Conservation (phyloP, 2,113 vertebrate species). For the Periophthalmus modestus region DNA sequence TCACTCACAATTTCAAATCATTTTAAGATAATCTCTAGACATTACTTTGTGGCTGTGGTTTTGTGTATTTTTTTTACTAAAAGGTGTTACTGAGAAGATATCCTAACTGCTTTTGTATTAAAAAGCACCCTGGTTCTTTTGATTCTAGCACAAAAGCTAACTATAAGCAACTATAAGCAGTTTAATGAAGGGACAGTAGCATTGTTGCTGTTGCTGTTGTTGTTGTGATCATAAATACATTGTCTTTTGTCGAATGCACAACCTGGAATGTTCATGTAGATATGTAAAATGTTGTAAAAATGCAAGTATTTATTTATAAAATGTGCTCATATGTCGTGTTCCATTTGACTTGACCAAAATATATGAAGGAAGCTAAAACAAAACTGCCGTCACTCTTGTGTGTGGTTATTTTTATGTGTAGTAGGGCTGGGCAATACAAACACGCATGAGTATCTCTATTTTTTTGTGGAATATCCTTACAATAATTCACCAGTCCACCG, state of each 20-base stretch:
- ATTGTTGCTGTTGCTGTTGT: neutral
- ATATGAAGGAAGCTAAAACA: neutral
- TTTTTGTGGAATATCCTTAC: too few relatives aligned
- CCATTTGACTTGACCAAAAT: neutral
- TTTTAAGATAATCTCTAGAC: neutral
- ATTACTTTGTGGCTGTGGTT: neutral
- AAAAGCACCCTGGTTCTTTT: neutral
- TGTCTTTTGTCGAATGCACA: neutral
- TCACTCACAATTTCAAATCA: neutral
- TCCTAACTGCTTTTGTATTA: neutral
- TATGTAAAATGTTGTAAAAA: neutral
- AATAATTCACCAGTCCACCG: too few relatives aligned
- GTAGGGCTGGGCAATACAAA: neutral
- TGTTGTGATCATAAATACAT: neutral
- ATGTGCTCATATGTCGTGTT: neutral
- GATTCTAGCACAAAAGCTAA: neutral
- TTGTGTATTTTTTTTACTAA: neutral
- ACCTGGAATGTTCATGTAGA: neutral
- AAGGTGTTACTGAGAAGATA: neutral
- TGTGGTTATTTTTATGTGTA: neutral
- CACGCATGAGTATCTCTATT: too few relatives aligned
- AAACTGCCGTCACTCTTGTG: neutral
- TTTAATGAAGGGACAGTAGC: neutral
- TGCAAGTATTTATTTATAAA: conserved; percentile 11
- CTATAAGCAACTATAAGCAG: neutral